These are phyloP conservation scores for Drosophila nigrodunni DNA, from an alignment of 1,140 invertebrate genomes.

Conservation along the genomic window DNA sequence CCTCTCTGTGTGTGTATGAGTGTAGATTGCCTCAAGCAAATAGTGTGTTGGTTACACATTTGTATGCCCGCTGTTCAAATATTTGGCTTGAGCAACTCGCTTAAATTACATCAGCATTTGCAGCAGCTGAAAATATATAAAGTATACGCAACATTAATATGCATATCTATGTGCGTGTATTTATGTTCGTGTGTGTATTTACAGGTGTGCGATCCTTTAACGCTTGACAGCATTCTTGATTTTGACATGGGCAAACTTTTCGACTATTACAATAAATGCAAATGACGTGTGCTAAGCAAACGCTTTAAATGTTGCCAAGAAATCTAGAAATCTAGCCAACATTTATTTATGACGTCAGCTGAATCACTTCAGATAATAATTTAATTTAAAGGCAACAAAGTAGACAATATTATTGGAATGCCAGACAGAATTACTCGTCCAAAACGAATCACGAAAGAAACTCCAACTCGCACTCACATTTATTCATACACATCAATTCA, in stretches of 20 bases:
- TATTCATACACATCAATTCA: slow-evolving; percentile 49
- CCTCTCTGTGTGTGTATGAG: slow-evolving; percentile 19
- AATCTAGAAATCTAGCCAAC: slow-evolving; percentile 9
- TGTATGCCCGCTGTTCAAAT: slow-evolving; percentile 79
- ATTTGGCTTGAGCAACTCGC: slow-evolving; percentile 72
- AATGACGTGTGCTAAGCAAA: slow-evolving; percentile 42
- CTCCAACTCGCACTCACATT: slow-evolving; percentile 25
- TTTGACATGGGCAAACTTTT: slow-evolving; percentile 74
- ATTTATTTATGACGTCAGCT: slow-evolving; percentile 64
- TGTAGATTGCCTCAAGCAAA: slow-evolving; percentile 74
- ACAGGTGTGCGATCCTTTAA: slow-evolving; percentile 60
- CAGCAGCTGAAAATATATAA: slow-evolving; percentile 78
- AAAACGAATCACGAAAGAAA: slow-evolving; percentile 43
- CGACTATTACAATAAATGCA: slow-evolving; percentile 76
- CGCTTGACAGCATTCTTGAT: slow-evolving; percentile 72
- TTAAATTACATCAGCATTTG: slow-evolving; percentile 64
- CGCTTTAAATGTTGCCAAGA: background rate
- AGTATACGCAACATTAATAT: slow-evolving; percentile 78
- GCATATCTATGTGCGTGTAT: slow-evolving; percentile 46
- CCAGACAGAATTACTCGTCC: slow-evolving; percentile 15
- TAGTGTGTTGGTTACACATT: slow-evolving; percentile 82
- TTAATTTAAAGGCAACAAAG: slow-evolving; percentile 73
- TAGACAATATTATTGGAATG: slow-evolving; percentile 31
- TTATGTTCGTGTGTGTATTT: slow-evolving; percentile 31
- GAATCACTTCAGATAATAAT: slow-evolving; percentile 75